Base-by-base conservation (phyloP, 2,888 invertebrate genomes). In the Napeogenes inachia region DNA sequence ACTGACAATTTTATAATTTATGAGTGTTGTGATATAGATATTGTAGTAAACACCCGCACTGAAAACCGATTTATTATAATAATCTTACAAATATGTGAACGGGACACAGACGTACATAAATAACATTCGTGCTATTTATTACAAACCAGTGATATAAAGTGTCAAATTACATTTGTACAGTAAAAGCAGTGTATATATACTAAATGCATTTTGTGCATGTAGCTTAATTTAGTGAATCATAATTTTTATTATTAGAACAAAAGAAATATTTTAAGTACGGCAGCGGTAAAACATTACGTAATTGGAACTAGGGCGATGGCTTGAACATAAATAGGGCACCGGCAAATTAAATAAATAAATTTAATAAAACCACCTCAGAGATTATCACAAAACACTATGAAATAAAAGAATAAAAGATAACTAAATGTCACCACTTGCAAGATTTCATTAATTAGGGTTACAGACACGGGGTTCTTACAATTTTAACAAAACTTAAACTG, bases 121-220 rank as follows among this genome's bases (percentile, higher is more conserved):
- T 50, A 21, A 21, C 12, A 50, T 3, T 50, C 50, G 12, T 50
- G 30, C 50, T 50, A 30, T 13, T 21, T 47, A 47, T 30, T 50
- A 30, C 30, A 30, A 50, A 30, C 8, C 50, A 30, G 50, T 50
- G 50, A 50, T 50, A 50, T 30, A 30, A 50, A 50, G 50, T 50
- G 50, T 50, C 50, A 50, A 50, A 50, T 50, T 50, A 50, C 50
- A 50, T 50, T 50, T 50, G 50, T 50, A 50, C 30, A 50, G 50
- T 50, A 50, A 50, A 50, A 47, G 21, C 50, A 50, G 30, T 50
- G 50, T 50, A 50, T 50, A 42, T 42, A 50, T 50, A 50, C 50
- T 50, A 50, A 50, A 50, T 30, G 50, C 50, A 50, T 50, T 50
- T 50, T 21, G 30, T 30, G 50, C 30, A 50, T 30, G 30, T 30